phyloP scores from a whole-genome alignment of 2,797 vertebrate species.

The Acipenser transmontanus region DNA sequence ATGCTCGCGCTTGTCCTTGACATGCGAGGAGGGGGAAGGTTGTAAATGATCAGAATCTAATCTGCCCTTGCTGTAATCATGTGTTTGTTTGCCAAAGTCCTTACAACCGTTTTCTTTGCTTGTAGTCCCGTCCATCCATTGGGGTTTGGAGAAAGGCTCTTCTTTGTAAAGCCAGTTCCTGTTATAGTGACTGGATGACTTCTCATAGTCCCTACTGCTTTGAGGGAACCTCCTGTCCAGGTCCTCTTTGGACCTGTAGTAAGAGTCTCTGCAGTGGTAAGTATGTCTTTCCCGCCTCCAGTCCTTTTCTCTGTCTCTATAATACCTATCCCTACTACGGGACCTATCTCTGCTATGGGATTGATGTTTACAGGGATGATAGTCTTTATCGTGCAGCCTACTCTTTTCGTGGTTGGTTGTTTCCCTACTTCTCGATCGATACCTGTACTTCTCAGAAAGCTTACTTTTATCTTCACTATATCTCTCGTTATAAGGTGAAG shows the following conservation, averaged over 20 bases:
- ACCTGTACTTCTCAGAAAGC: constrained; percentile 37
- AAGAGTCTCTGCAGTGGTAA: constrained; percentile 44
- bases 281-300: constrained; percentile 55
- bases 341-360: constrained; percentile 49
- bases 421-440: constrained; percentile 43
- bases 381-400: constrained; percentile 30
- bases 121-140: constrained; percentile 40
- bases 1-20: constrained; percentile 3
- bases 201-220: constrained; percentile 39
- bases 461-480: constrained; percentile 19
- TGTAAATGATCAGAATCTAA: constrained; percentile 30
- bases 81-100: constrained; percentile 12
- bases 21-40: constrained; percentile 12
- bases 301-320: constrained; percentile 32
- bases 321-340: constrained; percentile 49
- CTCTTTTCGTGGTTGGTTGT: constrained; percentile 45
- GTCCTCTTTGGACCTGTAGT: constrained; percentile 44
- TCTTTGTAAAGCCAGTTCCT: constrained; percentile 36
- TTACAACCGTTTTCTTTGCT: constrained; percentile 41
- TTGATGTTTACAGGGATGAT: constrained; percentile 40
- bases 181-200: constrained; percentile 24
- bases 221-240: constrained; percentile 47
- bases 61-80: constrained; percentile 25
- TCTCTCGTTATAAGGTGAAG: constrained; percentile 17
- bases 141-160: constrained; percentile 41